phyloP scores from a whole-genome alignment of 1,140 invertebrate genomes.

The Aricia agestis region DNA sequence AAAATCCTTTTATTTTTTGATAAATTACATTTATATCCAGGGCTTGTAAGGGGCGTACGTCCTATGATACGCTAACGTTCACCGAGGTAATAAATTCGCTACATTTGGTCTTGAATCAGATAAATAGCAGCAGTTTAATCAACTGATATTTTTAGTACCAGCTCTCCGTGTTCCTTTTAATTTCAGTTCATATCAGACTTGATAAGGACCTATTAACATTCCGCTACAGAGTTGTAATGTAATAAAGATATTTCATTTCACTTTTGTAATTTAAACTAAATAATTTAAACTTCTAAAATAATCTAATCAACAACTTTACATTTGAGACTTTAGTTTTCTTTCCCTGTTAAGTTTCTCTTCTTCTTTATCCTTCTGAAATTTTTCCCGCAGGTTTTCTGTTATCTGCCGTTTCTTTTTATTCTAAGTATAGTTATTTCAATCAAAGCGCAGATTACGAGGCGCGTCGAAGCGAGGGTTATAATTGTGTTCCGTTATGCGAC shows the following conservation, averaged over 20 bases:
- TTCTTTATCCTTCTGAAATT: too few species aligned
- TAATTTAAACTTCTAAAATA: too few species aligned
- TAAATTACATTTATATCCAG: constrained; percentile 11
- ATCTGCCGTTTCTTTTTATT: background rate
- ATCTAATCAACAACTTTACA: too few species aligned
- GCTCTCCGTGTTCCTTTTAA: background rate
- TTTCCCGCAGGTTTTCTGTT: background rate
- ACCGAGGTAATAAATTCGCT: constrained; percentile 1
- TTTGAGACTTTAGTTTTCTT: too few species aligned
- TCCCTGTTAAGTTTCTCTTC: too few species aligned
- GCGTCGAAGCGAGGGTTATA: constrained; percentile 47
- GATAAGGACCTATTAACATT: constrained; percentile 3
- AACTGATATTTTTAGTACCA: constrained; percentile 13
- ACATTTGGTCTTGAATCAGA: constrained; percentile 15
- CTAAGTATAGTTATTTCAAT: background rate
- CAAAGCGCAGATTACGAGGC: background rate
- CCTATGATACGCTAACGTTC: constrained; percentile 1
- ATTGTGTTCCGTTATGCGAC: constrained; percentile 59
- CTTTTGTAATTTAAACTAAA: background rate
- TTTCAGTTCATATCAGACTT: constrained; percentile 7
- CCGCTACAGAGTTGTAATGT: background rate
- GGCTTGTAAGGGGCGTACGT: background rate
- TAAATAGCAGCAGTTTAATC: constrained; percentile 7
- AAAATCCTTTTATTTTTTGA: background rate
- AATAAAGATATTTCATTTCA: background rate